A percentile compares a stretch with the other conserved stretches of the same genome.
These are phyloP conservation scores for Cervus canadensis DNA, from an alignment of 2,113 vertebrate genomes.

Conservation along the genomic window DNA sequence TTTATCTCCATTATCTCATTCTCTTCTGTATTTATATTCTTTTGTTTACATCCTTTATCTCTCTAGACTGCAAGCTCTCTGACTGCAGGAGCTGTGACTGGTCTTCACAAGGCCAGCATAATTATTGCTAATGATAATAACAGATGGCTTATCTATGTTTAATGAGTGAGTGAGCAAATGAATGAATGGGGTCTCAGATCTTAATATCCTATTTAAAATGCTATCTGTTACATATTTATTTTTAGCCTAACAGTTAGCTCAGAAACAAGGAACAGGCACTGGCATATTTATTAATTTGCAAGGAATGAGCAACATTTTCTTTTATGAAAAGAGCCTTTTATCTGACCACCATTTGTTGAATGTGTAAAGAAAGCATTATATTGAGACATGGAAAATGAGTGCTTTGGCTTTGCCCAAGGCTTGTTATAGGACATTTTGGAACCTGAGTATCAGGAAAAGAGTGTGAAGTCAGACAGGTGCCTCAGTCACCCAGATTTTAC, in stretches of 20 bases:
- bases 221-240: background rate
- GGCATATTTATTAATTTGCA: background rate
- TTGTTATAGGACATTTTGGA: background rate
- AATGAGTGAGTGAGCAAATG: background rate
- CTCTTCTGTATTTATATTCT: background rate
- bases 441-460: background rate
- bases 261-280: background rate
- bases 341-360: background rate
- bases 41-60: background rate
- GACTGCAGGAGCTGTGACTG: background rate
- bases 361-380: background rate
- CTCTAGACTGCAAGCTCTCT: background rate
- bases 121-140: background rate
- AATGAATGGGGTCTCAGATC: background rate
- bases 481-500: background rate
- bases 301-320: background rate
- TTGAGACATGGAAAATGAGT: background rate
- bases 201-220: background rate
- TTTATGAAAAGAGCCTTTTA: background rate
- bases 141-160: background rate
- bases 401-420: background rate
- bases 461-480: background rate
- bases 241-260: background rate
- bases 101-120: background rate
- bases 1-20: background rate